Evolutionary conservation across 2,888 invertebrate genomes (phyloP).

Genomic region (Mongoloraphidia duomilia): DNA sequence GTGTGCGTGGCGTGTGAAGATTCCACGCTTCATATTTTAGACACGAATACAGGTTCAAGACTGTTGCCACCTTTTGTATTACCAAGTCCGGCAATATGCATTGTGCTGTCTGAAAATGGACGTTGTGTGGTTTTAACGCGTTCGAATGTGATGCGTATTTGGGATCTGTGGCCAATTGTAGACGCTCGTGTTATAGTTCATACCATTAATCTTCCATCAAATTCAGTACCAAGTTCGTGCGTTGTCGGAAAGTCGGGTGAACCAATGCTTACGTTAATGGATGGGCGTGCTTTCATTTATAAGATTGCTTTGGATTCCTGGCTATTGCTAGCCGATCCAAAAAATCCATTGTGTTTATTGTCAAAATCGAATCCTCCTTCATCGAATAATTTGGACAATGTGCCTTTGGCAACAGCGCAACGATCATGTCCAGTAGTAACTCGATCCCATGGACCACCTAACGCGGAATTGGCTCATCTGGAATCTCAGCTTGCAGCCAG

Average conservation of each 20-base stretch:
- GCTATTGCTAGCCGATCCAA: conserved; percentile 40
- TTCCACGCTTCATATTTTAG: conserved; percentile 47
- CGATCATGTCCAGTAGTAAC: conserved; percentile 16
- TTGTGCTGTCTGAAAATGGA: conserved; percentile 33
- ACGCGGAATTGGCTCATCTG: conserved; percentile 42
- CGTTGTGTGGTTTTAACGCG: conserved; percentile 40
- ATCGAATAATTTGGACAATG: conserved; percentile 22
- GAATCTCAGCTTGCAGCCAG: conserved; percentile 63
- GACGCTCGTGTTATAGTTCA: neutral
- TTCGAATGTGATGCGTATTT: conserved; percentile 37
- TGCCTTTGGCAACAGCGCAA: conserved; percentile 27
- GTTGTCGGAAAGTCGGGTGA: conserved; percentile 47
- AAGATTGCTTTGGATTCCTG: conserved; percentile 60
- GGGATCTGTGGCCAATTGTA: conserved; percentile 35
- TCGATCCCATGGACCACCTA: conserved; percentile 23
- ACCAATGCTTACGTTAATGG: conserved; percentile 71
- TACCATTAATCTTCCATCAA: neutral
- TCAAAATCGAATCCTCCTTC: conserved; percentile 29
- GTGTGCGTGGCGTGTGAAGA: conserved; percentile 53
- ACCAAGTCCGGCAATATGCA: conserved; percentile 41
- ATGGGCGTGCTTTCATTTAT: conserved; percentile 74
- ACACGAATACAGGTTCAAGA: conserved; percentile 32
- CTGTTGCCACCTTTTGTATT: conserved; percentile 39
- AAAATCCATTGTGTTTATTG: conserved; percentile 34
- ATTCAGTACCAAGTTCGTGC: conserved; percentile 30